Base-by-base conservation (phyloP, 2,797 vertebrate species). In the Delichon dasypus region DNA sequence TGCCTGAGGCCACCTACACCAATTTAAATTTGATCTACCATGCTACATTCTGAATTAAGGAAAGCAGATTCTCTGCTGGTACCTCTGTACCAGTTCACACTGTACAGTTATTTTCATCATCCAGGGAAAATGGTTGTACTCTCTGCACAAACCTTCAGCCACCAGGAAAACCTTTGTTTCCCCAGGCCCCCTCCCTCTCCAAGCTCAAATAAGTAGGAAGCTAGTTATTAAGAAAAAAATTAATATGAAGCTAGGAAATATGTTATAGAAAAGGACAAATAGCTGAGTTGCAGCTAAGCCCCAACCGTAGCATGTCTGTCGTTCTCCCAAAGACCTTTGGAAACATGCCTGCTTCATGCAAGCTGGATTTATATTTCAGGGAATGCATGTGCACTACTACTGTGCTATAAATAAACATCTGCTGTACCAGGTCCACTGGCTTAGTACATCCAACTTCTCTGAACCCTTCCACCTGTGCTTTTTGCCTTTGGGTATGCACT, bases 281-380 rank as follows among this genome's bases (percentile, higher is more conserved):
- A 74, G 5, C 58, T 54, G 42, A 91, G 64, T 3, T 54, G 40
- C 30, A 86, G 58, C 67, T 90, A 26, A 87, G 38, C 18, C 88
- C 38, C 47, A 73, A 9, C 62, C 42, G 50, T 16, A 82, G 26
- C 51, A 16, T 29, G 34, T 45, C 66, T 73, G 34, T 64, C 23
- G 9, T 85, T 77, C 79, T 85, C 84, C 47, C 76, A 86, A 61
- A 45, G 54, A 70, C n/a, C n/a, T 80, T 80, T 91, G 90, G 91
- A 94, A 83, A 84, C 68, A 42, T 12, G 65, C 47, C 82, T 78
- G 47, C 61, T 84, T 70, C 73, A 47, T n/a, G 66, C 50, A 83
- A 80, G 68, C 77, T 53, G 61, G 67, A 71, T 93, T 93, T 85
- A 36, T 74, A 48, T 82, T 94, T 95, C 87, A 77, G 75, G 47